phyloP scores from a whole-genome alignment of 2,113 vertebrate genomes.

The Leptosomus discolor region DNA sequence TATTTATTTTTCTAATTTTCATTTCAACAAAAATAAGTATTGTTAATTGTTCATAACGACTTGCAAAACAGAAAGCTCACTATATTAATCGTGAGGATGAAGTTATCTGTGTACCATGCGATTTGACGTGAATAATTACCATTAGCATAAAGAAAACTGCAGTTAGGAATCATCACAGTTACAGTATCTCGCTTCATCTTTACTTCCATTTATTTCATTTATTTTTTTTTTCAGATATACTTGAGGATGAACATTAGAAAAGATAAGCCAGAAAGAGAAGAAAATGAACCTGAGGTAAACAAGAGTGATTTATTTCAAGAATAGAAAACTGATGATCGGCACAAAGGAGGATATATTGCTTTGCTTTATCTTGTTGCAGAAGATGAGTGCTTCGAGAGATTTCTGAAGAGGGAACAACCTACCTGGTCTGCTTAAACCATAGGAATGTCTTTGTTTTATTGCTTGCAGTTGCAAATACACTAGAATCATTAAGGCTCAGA shows the following conservation, averaged over 20 bases:
- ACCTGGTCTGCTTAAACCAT: background rate
- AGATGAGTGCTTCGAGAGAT: background rate
- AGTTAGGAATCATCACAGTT: background rate
- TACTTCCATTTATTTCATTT: background rate
- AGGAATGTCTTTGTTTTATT: background rate
- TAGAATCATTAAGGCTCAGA: background rate
- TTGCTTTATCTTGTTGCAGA: background rate
- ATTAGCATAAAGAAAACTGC: background rate
- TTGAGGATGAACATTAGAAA: background rate
- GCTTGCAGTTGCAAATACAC: background rate
- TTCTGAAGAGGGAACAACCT: background rate
- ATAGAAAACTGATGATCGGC: background rate
- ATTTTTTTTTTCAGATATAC: background rate
- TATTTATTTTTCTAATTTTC: background rate
- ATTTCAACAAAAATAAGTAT: background rate
- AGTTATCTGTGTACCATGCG: background rate
- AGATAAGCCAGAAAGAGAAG: background rate
- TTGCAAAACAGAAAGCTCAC: background rate
- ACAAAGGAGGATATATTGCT: background rate
- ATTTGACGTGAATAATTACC: background rate
- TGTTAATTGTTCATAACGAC: background rate
- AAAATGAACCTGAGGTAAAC: background rate
- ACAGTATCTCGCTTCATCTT: background rate
- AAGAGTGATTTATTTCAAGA: background rate
- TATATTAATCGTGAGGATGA: background rate